Percentiles rank a stretch among this genome's conserved stretches.
Conservation (phyloP, 2,888 invertebrate species). For the Sussaba pulchella region DNA sequence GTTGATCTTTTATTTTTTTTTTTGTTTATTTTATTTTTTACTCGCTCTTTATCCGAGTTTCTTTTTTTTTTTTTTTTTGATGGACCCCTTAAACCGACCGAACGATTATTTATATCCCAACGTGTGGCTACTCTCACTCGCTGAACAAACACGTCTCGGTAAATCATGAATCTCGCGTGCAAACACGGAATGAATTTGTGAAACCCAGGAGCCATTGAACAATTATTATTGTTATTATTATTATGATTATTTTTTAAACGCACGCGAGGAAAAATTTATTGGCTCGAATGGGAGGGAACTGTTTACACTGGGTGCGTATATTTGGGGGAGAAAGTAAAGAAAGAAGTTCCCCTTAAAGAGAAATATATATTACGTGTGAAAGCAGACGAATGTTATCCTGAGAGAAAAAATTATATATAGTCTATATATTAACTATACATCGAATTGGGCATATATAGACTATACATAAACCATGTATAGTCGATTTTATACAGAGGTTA, state of each 20-base stretch:
- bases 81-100: conserved; percentile 34
- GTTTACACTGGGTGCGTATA: conserved; percentile 9
- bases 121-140: neutral
- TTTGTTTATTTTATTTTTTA: too few species aligned
- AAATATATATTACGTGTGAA: conserved; percentile 5
- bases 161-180: conserved; percentile 52
- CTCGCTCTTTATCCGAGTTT: too few species aligned
- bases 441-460: too few species aligned
- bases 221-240: too few species aligned
- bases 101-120: conserved; percentile 39
- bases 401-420: too few species aligned
- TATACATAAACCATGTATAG: too few species aligned
- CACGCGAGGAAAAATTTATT: conserved; percentile 28
- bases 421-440: too few species aligned
- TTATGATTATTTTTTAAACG: neutral
- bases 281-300: conserved; percentile 26
- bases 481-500: too few species aligned
- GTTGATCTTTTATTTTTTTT: conserved; percentile 48
- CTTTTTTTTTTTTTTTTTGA: conserved; percentile 31
- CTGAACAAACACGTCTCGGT: conserved; percentile 46
- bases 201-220: neutral
- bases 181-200: conserved; percentile 6
- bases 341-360: conserved; percentile 15
- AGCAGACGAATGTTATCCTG: neutral
- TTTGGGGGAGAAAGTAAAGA: conserved; percentile 52